phyloP scores from a whole-genome alignment of 1,140 invertebrate species.

The Platorchestia sp. region DNA sequence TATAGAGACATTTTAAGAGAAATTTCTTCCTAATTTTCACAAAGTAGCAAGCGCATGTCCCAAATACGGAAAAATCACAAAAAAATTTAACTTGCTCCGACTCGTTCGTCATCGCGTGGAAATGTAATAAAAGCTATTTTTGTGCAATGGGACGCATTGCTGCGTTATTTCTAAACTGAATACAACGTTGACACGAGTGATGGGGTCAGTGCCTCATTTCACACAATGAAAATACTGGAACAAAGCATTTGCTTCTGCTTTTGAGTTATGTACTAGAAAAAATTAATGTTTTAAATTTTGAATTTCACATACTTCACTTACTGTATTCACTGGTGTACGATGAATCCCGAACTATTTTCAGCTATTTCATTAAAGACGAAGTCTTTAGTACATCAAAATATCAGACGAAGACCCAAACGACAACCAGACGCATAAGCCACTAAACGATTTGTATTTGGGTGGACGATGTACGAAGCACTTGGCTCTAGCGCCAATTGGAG shows the following conservation, averaged over 20 bases:
- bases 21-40: too few relatives aligned
- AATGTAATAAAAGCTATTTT: conserved; percentile 45
- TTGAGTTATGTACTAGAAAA: conserved; percentile 39
- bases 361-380: neutral
- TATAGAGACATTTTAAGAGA: too few relatives aligned
- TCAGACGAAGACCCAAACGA: too few relatives aligned
- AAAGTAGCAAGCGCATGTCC: neutral
- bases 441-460: too few relatives aligned
- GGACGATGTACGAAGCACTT: too few relatives aligned
- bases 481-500: too few relatives aligned
- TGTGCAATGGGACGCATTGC: conserved; percentile 47
- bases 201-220: too few relatives aligned
- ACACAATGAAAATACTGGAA: neutral
- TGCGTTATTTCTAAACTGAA: neutral
- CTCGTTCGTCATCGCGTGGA: conserved; percentile 57
- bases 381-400: too few relatives aligned
- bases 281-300: conserved; percentile 23
- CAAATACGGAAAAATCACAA: conserved; percentile 55
- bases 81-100: conserved; percentile 52
- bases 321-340: neutral
- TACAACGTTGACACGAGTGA: too few relatives aligned
- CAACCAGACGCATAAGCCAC: too few relatives aligned
- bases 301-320: conserved; percentile 55
- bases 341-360: neutral
- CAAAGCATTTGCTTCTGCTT: neutral